Evolutionary conservation across 2,797 vertebrate genomes (phyloP), one percentile per base, ranked within the genome.

Genomic region (Anisognathus igniventris): DNA sequence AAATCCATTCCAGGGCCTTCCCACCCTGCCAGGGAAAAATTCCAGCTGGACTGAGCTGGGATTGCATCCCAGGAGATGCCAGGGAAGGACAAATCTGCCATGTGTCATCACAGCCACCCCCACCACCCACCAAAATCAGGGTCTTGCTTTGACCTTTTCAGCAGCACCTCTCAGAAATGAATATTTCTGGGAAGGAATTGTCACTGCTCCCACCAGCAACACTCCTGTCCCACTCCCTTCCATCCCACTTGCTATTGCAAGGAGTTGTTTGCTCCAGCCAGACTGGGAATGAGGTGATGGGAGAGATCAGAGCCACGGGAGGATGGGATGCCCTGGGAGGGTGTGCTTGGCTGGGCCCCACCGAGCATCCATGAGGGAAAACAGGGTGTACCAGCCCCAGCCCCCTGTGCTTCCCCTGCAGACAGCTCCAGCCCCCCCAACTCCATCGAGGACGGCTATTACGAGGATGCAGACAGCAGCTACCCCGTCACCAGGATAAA

Each of bases 391-490:
- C 42, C 47, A 74, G 39, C 24, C 35, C 25, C 51, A 64, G 13
- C 21, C 92, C 35, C 58, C 73, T 96, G 82, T 92, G 66, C 51
- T 96, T 93, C 81, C 68, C 91, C 74, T 23, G 5, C 97, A 99
- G 99, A 98, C 94, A 98, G 99, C 95, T 97, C 98, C 92, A 99
- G 99, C 88, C 99, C 99, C 68, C 98, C 99, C 37, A 99, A 99
- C 96, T 99, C 99, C 25, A 98, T 99, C 6, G 98, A 99, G 94
- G 99, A 99, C 8, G 98, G 98, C 57, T 99, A 99, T 96, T 99
- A 99, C 2, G 99, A 99, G 97, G 99, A 99, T 31, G 99, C 99
- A 45, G 99, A 99, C 96, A 98, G 98, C 96, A 99, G 98, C 97
- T 99, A 99, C 93, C 99, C 99, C 0, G 87, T 96, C 45, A 99